Base-by-base conservation (phyloP, 2,888 invertebrate species). In the Calameuta idolon region DNA sequence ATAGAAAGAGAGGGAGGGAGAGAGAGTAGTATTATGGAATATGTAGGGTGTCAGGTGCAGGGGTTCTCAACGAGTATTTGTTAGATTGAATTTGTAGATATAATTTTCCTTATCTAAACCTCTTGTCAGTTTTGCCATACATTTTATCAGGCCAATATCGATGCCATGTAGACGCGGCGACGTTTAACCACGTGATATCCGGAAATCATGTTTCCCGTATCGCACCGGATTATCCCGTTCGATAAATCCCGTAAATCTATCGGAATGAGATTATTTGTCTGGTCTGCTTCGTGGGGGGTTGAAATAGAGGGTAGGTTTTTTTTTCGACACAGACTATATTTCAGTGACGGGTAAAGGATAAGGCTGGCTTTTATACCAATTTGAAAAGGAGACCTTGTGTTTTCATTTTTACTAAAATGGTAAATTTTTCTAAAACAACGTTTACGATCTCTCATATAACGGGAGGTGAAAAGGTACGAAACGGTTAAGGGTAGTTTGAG, bases 1-100 rank as follows among this genome's bases (percentile, higher is more conserved):
- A 37, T 33, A 31, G 74, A 40, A 1, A 33, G 71, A 69, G 23
- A 31, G 11, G 68, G 55, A 73, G 76, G n/a, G 74, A 12, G 83
- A 73, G 74, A 81, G 79, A 84, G 85, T 85, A 81, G 81, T 83
- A 84, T 83, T 85, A 85, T 83, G 83, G 84, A 84, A 84, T 86
- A 86, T 85, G 85, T 86, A 85, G 86, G 85, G 84, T 83, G 85
- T 85, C 84, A 82, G 78, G 76, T 76, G 5, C 87, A 88, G 85
- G 77, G 90, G 85, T 83, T 83, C 87, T 89, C 89, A 89, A 83
- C 81, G 40, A 4, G 40, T 5, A 55, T 23, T 55, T 23, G 23
- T 9, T 23, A 23, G 23, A 55, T 55, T 9, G 23, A 55, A 55
- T 55, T 55, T 5, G 9, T 23, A 55, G 55, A 55, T 55, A 55